phyloP scores from a whole-genome alignment of 2,888 invertebrate species.

The Lithophane semibrunnea region DNA sequence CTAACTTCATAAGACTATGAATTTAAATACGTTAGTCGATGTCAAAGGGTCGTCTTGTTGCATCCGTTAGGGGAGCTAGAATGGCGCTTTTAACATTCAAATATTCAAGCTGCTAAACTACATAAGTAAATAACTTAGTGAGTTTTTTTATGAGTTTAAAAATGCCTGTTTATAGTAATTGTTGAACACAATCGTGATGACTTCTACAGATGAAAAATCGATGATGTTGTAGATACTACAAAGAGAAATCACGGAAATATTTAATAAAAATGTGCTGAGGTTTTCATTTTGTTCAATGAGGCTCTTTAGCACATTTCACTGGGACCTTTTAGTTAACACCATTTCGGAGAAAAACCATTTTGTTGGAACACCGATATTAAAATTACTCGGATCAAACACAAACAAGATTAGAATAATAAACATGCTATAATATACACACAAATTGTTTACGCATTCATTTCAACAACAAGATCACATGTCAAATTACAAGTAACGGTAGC shows the following conservation, averaged over 20 bases:
- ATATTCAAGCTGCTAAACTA: neutral
- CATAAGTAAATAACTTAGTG: neutral
- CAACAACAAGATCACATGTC: neutral
- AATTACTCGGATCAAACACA: neutral
- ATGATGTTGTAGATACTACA: neutral
- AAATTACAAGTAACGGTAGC: neutral
- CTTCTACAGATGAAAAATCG: neutral
- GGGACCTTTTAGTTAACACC: neutral
- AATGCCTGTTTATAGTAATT: neutral
- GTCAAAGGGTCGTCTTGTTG: slow-evolving; percentile 87
- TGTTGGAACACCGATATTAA: neutral
- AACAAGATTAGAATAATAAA: neutral
- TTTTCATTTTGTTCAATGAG: neutral
- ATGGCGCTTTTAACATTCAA: slow-evolving; percentile 65
- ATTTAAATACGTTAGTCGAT: slow-evolving; percentile 90
- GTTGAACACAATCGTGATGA: neutral
- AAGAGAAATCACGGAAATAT: no score
- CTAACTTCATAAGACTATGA: slow-evolving; percentile 91
- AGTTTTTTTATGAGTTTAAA: no score
- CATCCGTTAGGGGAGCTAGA: slow-evolving; percentile 77
- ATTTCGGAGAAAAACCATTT: no score
- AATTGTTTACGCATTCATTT: neutral
- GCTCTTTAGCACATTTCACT: neutral
- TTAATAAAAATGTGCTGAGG: neutral
- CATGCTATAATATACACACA: neutral